Conservation (phyloP, 2,888 invertebrate species). For the Troides helena region DNA sequence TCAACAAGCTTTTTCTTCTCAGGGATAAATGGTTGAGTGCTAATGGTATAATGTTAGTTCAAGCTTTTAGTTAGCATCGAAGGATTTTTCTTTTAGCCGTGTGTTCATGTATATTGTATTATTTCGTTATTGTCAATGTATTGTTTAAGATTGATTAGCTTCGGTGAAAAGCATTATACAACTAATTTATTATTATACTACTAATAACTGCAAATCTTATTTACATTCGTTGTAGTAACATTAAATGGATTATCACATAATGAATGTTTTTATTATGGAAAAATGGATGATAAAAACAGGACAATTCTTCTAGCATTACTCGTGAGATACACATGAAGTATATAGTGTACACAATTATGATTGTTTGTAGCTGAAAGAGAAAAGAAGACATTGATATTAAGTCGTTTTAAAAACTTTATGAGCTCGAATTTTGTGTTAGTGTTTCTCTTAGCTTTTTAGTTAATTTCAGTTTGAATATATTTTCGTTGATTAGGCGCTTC, state of each 20-base stretch:
- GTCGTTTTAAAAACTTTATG: not conserved
- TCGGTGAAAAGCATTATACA: no score
- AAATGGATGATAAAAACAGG: no score
- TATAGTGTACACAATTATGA: no score
- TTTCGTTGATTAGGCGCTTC: slow-evolving; percentile 21
- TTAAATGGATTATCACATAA: no score
- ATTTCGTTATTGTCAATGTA: not conserved
- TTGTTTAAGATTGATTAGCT: not conserved
- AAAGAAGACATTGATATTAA: no score
- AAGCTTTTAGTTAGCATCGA: slow-evolving; percentile 40
- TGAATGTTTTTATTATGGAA: no score
- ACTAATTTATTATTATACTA: no score
- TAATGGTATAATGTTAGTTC: slow-evolving; percentile 68
- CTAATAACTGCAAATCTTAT: no score
- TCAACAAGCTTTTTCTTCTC: slow-evolving; percentile 58
- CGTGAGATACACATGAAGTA: no score
- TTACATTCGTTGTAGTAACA: no score
- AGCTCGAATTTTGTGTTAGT: not conserved
- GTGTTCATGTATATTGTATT: not conserved
- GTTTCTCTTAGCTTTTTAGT: not conserved
- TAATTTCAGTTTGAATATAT: slow-evolving; percentile 1
- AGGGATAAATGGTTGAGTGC: slow-evolving; percentile 51
- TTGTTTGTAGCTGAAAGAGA: no score
- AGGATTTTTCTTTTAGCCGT: slow-evolving; percentile 30
- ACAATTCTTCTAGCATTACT: no score